These are phyloP conservation scores for Eurosta solidaginis DNA, from an alignment of 1,140 invertebrate species.

Conservation along the genomic window DNA sequence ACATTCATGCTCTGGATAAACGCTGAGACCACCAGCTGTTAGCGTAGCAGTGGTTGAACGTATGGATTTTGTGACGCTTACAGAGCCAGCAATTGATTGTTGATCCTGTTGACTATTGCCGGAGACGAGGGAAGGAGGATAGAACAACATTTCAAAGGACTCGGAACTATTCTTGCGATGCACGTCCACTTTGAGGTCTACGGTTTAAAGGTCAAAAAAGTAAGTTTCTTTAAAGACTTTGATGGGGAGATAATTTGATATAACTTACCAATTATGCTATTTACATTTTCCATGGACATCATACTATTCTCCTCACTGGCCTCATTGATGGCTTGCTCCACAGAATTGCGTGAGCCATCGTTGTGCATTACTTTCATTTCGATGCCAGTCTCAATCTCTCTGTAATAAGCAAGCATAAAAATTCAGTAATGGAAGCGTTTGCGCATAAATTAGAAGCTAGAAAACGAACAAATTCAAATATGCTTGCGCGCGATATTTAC, in stretches of 20 bases:
- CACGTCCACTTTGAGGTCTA: slow-evolving; percentile 89
- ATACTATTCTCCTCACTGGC: slow-evolving; percentile 65
- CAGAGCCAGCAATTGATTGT: slow-evolving; percentile 50
- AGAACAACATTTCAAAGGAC: slow-evolving; percentile 66
- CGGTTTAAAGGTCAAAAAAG: slow-evolving; percentile 31
- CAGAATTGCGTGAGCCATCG: slow-evolving; percentile 42
- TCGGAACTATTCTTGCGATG: slow-evolving; percentile 89
- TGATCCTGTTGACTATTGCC: slow-evolving; percentile 52
- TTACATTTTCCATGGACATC: slow-evolving; percentile 68
- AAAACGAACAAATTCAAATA: background rate
- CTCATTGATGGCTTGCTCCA: slow-evolving; percentile 62
- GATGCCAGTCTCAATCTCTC: slow-evolving; percentile 74
- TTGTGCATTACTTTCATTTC: slow-evolving; percentile 77
- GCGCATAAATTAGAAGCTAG: background rate
- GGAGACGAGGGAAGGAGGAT: slow-evolving; percentile 52
- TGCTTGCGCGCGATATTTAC: background rate
- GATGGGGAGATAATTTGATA: background rate
- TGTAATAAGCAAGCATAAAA: slow-evolving; percentile 31
- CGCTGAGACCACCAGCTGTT: slow-evolving; percentile 50
- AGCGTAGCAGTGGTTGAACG: slow-evolving; percentile 36
- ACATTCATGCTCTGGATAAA: slow-evolving; percentile 47
- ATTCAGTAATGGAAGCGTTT: no score
- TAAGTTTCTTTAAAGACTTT: background rate
- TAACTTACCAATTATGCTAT: slow-evolving; percentile 70
- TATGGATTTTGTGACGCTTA: slow-evolving; percentile 54